These are phyloP conservation scores for Athene noctua DNA, from an alignment of 2,113 vertebrate genomes.

Conservation along the genomic window DNA sequence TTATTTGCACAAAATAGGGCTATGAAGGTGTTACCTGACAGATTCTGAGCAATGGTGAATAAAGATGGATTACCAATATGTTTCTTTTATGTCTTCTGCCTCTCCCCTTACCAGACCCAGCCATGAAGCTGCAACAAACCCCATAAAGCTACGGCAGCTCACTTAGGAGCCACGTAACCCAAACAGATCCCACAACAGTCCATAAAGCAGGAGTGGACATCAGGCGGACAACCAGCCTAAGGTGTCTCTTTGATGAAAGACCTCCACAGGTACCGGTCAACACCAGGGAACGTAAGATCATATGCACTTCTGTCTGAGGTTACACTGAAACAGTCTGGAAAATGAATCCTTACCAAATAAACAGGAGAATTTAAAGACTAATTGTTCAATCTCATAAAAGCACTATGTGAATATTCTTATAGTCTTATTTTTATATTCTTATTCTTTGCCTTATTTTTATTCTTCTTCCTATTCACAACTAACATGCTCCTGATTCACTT, in stretches of 20 bases:
- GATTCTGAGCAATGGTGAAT: not conserved
- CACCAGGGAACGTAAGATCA: not conserved
- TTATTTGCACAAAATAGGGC: not conserved
- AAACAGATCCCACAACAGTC: not conserved
- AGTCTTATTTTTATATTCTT: not conserved
- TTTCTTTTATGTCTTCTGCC: not conserved
- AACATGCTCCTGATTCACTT: not conserved
- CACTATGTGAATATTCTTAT: not conserved
- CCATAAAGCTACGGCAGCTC: not conserved
- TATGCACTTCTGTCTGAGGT: not conserved
- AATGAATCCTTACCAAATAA: not conserved
- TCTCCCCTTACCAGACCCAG: not conserved
- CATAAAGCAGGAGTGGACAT: not conserved
- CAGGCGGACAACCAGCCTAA: not conserved
- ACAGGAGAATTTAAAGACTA: not conserved
- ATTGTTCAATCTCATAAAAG: not conserved
- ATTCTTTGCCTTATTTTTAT: not conserved
- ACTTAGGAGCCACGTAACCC: not conserved
- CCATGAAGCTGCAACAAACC: not conserved
- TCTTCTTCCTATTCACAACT: not conserved
- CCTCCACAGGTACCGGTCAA: not conserved
- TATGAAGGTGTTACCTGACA: not conserved
- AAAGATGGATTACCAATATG: not conserved
- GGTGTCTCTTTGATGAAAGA: not conserved
- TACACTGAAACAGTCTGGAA: not conserved